Percentiles rank a stretch among this genome's conserved stretches.
These are phyloP conservation scores for Lacerta viridis DNA, from an alignment of 2,797 vertebrate genomes.

Conservation along the genomic window DNA sequence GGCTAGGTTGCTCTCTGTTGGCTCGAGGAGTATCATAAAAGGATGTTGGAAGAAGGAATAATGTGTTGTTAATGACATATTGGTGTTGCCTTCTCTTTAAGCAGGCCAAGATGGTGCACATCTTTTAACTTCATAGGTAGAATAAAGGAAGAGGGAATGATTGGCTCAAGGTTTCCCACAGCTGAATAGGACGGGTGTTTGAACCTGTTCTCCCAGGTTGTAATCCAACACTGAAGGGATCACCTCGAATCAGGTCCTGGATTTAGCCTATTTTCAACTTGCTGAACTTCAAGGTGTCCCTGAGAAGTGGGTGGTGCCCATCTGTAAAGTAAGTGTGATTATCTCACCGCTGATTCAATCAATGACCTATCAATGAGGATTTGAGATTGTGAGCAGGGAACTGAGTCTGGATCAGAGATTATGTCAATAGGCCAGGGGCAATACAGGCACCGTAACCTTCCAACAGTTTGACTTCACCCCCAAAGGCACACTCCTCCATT, in stretches of 20 bases:
- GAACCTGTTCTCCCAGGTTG: neutral
- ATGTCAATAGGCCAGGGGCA: neutral
- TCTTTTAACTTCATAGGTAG: conserved; percentile 1
- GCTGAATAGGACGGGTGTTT: neutral
- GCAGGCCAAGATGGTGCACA: neutral
- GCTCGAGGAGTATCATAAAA: neutral
- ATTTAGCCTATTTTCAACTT: neutral
- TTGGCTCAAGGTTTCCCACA: neutral
- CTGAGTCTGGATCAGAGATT: neutral
- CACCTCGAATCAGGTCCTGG: neutral
- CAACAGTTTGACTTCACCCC: too few relatives aligned
- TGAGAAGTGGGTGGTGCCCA: neutral
- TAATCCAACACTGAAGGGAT: neutral
- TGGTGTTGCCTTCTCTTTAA: neutral
- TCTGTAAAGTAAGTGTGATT: neutral
- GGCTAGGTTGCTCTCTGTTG: too few relatives aligned
- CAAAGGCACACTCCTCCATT: too few relatives aligned
- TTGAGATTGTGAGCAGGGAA: neutral
- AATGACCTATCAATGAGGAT: neutral
- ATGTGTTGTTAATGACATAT: neutral
- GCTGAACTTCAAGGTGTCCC: conserved; percentile 3
- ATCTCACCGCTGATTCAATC: neutral
- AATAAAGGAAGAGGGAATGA: neutral
- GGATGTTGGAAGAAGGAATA: neutral
- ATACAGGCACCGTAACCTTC: too few relatives aligned